A percentile compares a stretch with the other conserved stretches of the same genome.
Evolutionary conservation across 2,888 invertebrate genomes (phyloP).

Genomic region (Dicyrtoma fusca): DNA sequence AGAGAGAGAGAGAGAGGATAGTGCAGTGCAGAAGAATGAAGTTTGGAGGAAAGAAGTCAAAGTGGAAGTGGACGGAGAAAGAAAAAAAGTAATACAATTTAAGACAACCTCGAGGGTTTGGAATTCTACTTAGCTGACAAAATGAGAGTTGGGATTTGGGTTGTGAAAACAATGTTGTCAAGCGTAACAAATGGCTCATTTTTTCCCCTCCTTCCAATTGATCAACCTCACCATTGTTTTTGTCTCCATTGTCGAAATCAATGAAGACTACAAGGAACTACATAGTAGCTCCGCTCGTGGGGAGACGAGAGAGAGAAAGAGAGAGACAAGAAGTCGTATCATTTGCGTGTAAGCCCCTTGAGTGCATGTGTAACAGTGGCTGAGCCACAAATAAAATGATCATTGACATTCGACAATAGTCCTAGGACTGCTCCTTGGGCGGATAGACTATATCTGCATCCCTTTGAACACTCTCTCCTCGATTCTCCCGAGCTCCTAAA

Average conservation of each 20-base stretch:
- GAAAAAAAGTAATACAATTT: background rate
- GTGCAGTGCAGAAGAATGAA: background rate
- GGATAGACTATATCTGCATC: constrained; percentile 3
- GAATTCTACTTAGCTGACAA: constrained; percentile 7
- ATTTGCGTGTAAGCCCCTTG: constrained; percentile 4
- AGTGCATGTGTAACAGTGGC: too few species aligned
- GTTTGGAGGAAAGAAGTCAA: background rate
- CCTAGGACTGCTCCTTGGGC: background rate
- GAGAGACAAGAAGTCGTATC: background rate
- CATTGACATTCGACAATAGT: constrained; percentile 17
- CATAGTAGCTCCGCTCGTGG: too few species aligned
- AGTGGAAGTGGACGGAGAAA: background rate
- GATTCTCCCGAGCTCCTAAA: background rate
- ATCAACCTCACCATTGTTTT: constrained; percentile 15
- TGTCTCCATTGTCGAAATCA: constrained; percentile 27
- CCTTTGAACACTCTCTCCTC: background rate
- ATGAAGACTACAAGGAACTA: constrained; percentile 6
- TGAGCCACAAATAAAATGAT: background rate
- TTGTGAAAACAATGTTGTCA: constrained; percentile 17
- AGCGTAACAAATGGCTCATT: constrained; percentile 32
- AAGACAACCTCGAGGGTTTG: background rate
- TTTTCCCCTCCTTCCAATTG: constrained; percentile 13
- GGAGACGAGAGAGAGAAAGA: background rate
- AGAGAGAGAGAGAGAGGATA: background rate
- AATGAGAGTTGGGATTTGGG: constrained; percentile 22